These are phyloP conservation scores for Pogonocherus hispidulus DNA, from an alignment of 2,888 invertebrate genomes.

Conservation along the genomic window DNA sequence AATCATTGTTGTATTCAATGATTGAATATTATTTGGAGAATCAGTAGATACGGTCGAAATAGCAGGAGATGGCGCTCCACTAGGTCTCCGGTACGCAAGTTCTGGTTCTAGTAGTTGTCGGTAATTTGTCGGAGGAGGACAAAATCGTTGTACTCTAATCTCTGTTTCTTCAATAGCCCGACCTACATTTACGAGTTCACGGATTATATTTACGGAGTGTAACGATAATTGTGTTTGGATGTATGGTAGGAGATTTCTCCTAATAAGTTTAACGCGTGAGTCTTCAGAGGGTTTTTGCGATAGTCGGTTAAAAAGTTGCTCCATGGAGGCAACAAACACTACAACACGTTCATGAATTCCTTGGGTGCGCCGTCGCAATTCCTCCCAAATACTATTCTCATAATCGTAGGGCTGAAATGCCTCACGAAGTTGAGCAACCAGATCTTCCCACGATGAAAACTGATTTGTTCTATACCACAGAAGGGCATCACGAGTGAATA, in stretches of 20 bases:
- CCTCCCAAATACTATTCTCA: no score
- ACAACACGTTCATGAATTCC: no score
- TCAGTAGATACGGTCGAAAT: background rate
- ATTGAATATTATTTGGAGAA: background rate
- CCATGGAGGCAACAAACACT: background rate
- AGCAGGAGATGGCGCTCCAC: background rate
- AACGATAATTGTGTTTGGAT: no score
- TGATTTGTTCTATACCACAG: slow-evolving; percentile 26
- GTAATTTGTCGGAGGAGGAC: slow-evolving; percentile 13
- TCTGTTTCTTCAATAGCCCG: no score
- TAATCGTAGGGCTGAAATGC: no score
- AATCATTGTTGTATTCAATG: background rate
- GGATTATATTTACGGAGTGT: no score
- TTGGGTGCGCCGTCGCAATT: background rate
- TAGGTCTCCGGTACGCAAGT: slow-evolving; percentile 27
- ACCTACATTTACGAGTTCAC: no score
- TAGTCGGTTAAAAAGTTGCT: slow-evolving; percentile 10
- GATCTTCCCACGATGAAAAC: slow-evolving; percentile 23
- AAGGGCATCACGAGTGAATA: no score
- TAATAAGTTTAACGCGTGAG: slow-evolving; percentile 22
- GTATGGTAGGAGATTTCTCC: no score
- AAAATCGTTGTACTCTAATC: background rate
- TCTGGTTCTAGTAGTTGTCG: slow-evolving; percentile 28
- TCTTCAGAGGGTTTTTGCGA: background rate
- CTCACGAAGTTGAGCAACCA: background rate